phyloP scores from a whole-genome alignment of 2,113 vertebrate species.

The Orcinus orca region DNA sequence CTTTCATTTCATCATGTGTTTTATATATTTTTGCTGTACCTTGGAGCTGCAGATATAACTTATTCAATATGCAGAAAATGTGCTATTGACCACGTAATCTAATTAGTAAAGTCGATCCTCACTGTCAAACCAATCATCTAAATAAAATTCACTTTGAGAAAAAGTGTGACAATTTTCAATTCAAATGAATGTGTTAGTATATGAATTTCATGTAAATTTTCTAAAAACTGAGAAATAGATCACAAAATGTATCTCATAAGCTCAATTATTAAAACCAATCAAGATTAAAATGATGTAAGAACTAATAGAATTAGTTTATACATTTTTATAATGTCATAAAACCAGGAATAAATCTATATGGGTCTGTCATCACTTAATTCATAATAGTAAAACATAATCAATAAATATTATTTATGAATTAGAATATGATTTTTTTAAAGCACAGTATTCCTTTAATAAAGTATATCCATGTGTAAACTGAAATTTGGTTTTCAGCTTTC shows the following conservation, averaged over 20 bases:
- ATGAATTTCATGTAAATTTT: neutral
- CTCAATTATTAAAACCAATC: constrained; percentile 21
- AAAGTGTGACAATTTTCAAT: neutral
- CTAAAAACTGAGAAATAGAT: neutral
- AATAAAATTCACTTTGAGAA: neutral
- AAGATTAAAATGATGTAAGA: neutral
- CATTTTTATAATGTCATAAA: constrained; percentile 18
- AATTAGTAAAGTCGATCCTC: neutral
- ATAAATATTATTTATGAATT: neutral
- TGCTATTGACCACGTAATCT: neutral
- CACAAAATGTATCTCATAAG: neutral
- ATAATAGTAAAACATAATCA: constrained; percentile 19
- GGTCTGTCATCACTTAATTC: neutral
- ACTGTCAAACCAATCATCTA: neutral
- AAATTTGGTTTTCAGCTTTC: constrained; percentile 14
- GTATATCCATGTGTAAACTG: neutral
- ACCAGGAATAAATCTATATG: constrained; percentile 10
- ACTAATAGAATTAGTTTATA: neutral
- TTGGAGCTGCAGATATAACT: neutral
- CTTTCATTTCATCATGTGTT: neutral
- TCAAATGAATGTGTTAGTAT: constrained; percentile 2
- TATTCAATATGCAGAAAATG: neutral
- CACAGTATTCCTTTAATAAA: neutral
- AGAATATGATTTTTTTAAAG: neutral
- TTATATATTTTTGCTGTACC: neutral